Evolutionary conservation across 2,888 invertebrate species (phyloP).

Genomic region (Hirtodrosophila cameraria): DNA sequence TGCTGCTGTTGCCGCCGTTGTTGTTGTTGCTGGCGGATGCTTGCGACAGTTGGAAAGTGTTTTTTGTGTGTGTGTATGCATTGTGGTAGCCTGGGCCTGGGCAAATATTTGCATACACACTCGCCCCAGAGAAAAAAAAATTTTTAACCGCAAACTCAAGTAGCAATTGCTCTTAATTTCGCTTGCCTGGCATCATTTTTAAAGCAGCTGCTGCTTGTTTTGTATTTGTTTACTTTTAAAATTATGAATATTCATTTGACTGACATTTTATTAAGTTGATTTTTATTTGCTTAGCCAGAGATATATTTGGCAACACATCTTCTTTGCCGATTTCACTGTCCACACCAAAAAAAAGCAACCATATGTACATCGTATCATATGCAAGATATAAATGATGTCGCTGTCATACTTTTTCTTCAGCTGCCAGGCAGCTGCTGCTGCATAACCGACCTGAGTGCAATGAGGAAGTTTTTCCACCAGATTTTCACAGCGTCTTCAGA

Average conservation of each 20-base stretch:
- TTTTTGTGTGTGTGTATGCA: constrained; percentile 32
- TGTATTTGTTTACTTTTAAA: constrained; percentile 16
- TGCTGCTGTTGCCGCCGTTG: constrained; percentile 38
- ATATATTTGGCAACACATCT: constrained; percentile 17
- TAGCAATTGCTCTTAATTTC: constrained; percentile 78
- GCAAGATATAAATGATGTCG: constrained; percentile 28
- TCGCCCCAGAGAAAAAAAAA: constrained; percentile 8
- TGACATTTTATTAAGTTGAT: constrained; percentile 39
- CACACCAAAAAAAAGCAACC: neutral
- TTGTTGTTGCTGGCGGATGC: constrained; percentile 65
- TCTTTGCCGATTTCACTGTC: constrained; percentile 40
- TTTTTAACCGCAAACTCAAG: constrained; percentile 61
- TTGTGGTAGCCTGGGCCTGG: constrained; percentile 28
- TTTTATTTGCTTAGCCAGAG: constrained; percentile 18
- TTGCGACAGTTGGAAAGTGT: constrained; percentile 72
- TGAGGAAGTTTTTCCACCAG: constrained; percentile 65
- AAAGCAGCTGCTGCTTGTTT: constrained; percentile 17
- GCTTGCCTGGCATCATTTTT: constrained; percentile 48
- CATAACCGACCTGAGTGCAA: constrained; percentile 52
- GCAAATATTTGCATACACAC: constrained; percentile 63
- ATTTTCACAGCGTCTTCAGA: constrained; percentile 2
- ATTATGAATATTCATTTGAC: constrained; percentile 55
- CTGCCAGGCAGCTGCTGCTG: constrained; percentile 23
- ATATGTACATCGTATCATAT: constrained; percentile 17
- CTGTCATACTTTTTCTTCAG: neutral